Percentiles rank a stretch among this genome's conserved stretches.
phyloP scores from a whole-genome alignment of 2,888 invertebrate genomes.

The Dynastes tityus region DNA sequence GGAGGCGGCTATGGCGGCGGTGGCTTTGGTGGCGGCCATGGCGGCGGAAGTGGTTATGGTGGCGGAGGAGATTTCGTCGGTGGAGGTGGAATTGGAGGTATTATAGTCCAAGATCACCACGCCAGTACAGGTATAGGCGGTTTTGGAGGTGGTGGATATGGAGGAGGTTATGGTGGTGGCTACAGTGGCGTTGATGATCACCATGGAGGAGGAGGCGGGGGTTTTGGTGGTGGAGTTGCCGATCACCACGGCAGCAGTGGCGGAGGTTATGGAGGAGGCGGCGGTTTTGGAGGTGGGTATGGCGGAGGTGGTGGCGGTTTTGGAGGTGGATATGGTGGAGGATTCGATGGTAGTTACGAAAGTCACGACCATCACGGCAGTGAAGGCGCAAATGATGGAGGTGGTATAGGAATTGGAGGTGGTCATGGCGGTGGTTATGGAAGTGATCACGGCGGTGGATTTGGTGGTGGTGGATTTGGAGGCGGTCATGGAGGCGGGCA shows the following conservation, averaged over 20 bases:
- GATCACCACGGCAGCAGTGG: slow-evolving; percentile 33
- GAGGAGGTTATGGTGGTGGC: slow-evolving; percentile 58
- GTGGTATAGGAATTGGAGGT: slow-evolving; percentile 65
- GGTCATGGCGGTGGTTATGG: slow-evolving; percentile 31
- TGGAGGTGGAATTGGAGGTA: slow-evolving; percentile 50
- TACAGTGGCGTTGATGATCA: slow-evolving; percentile 53
- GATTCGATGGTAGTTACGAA: slow-evolving; percentile 42
- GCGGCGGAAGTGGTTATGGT: slow-evolving; percentile 39
- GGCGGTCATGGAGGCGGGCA: too few species aligned
- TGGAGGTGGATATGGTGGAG: slow-evolving; percentile 51
- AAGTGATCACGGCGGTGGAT: slow-evolving; percentile 64
- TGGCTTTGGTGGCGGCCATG: slow-evolving; percentile 40
- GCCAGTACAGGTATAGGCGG: slow-evolving; percentile 64
- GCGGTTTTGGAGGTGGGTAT: slow-evolving; percentile 28
- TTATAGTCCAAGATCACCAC: slow-evolving; percentile 39
- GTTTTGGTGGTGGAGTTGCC: slow-evolving; percentile 44
- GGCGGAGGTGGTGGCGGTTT: slow-evolving; percentile 50
- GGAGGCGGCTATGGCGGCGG: slow-evolving; percentile 27
- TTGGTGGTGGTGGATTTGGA: slow-evolving; percentile 49
- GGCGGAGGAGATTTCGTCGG: slow-evolving; percentile 46
- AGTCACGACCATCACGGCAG: too few species aligned
- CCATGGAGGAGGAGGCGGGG: slow-evolving; percentile 52
- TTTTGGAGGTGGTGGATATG: slow-evolving; percentile 58
- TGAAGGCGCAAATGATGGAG: slow-evolving; percentile 49
- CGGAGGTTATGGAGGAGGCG: slow-evolving; percentile 45